Evolutionary conservation across 37 sponge, comb jelly and placozoan genomes (phyloP), one percentile per base, ranked within the genome.

Genomic region (Spongilla lacustris): DNA sequence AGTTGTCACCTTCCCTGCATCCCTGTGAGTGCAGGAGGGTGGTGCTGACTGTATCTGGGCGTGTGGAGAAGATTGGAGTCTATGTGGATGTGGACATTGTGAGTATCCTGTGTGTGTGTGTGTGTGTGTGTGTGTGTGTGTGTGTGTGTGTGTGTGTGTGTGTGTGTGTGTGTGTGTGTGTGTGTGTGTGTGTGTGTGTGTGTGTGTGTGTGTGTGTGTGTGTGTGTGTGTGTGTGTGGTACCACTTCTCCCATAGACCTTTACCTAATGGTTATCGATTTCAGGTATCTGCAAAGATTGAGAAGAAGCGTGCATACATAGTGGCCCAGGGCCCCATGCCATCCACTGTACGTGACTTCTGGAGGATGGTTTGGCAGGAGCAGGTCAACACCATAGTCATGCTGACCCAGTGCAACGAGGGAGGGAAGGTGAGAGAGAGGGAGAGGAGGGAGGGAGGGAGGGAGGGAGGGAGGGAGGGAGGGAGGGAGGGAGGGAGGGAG

Each of bases 401-500:
- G 58, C 11, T 58, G 21, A 67, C 81, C n/a, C 50, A 80, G 29
- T 67, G 50, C 31, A 80, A 67, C 66, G 81, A 80, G 67, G 81
- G 81, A 58, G 58, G 58, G 58, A 89, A 87, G 87, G 93, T 93
- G 69, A 36, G 72, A 58, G 4, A 36, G 46, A 46, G 46, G n/a
- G n/a, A n/a, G n/a, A n/a, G n/a, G n/a, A n/a, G n/a, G n/a, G 81
- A 80, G 67, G 81, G 81, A 58, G 58, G 58, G 58, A 89, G 84
- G 87, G 93, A 36, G 72, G 11, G 81, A 80, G 67, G 81, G 81
- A 58, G 58, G 58, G 58, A 89, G 84, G 87, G 93, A 36, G 72
- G 11, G 81, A 80, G 67, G 81, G 81, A 58, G 58, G 58, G 58
- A 89, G 84, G 87, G 93, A 36, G 72, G 11, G 81, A 80, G 67